Evolutionary conservation across 2,888 invertebrate species (phyloP), one percentile per base, ranked within the genome.

Genomic region (Eupithecia exiguata): DNA sequence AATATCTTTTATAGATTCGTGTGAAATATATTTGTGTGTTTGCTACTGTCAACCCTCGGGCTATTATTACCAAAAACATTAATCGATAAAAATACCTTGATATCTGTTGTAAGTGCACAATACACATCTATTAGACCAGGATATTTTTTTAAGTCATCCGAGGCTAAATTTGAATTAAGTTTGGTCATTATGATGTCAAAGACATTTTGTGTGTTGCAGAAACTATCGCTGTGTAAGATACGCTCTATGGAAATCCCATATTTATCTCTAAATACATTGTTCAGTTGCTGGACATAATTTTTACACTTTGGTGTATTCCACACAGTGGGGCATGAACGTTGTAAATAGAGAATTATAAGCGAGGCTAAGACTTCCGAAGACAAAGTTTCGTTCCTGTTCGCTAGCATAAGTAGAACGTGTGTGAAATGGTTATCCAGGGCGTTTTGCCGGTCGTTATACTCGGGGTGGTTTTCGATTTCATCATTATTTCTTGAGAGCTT

Each of bases 121-220:
- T 92, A 94, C 0, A 89, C 90, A 80, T 91, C 89, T 77, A 92
- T 82, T 68, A 89, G 86, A 5, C 87, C 86, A 35, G 93, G 94
- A 83, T 91, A 90, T 74, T 85, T 89, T 75, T 91, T 93, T 65
- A 91, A 91, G 76, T 89, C 84, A 53, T 87, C 83, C 30, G 82
- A 70, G 73, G 88, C 89, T 71, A 93, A 79, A 81, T 88, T 92
- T 67, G 80, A 81, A 79, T 92, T 91, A 36, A 93, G 79, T 40
- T 86, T 84, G 70, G 85, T 86, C 68, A 93, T 83, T 66, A 88
- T 85, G 36, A 82, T 84, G 76, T 94, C 89, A 82, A 92, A 93
- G 53, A 94, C 80, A 49, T 84, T 82, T 83, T 93, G 92, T 10
- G 80, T 68, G 72, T 89, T 81, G 75, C 76, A 77, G 46, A 86